phyloP scores from a whole-genome alignment of 1,140 invertebrate species.

The Maconellicoccus hirsutus region DNA sequence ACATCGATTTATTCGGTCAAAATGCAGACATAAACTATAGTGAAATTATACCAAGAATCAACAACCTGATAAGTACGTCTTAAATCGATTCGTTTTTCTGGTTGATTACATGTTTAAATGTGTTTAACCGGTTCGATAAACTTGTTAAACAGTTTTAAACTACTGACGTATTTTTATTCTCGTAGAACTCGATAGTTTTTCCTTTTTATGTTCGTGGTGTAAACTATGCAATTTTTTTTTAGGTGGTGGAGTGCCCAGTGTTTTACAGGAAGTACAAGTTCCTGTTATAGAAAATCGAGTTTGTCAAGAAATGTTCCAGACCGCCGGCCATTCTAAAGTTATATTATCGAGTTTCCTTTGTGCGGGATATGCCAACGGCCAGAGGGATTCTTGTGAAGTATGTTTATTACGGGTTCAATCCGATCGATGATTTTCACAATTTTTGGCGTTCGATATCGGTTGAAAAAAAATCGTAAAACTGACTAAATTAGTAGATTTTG shows the following conservation, averaged over 20 bases:
- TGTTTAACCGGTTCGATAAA: constrained; percentile 8
- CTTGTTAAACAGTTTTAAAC: neutral
- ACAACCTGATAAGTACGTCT: neutral
- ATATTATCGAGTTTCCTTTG: constrained; percentile 85
- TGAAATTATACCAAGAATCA: neutral
- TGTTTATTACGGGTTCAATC: too few species aligned
- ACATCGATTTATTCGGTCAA: too few species aligned
- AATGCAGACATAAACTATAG: neutral
- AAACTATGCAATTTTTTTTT: constrained; percentile 2
- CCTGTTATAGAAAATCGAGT: constrained; percentile 82
- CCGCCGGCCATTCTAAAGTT: constrained; percentile 72
- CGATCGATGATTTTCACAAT: too few species aligned
- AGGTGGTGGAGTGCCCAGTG: constrained; percentile 76
- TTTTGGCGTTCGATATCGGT: too few species aligned
- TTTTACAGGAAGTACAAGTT: constrained; percentile 82
- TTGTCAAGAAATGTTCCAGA: constrained; percentile 88
- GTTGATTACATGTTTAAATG: constrained; percentile 9
- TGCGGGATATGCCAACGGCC: constrained; percentile 82
- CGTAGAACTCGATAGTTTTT: neutral
- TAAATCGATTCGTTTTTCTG: neutral
- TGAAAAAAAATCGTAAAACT: too few species aligned
- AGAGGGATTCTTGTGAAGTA: constrained; percentile 90
- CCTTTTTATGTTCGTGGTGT: neutral
- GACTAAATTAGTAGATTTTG: too few species aligned
- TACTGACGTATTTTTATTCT: neutral